Base-by-base conservation (phyloP, 1,140 invertebrate species). In the Ceratosolen fusciceps region DNA sequence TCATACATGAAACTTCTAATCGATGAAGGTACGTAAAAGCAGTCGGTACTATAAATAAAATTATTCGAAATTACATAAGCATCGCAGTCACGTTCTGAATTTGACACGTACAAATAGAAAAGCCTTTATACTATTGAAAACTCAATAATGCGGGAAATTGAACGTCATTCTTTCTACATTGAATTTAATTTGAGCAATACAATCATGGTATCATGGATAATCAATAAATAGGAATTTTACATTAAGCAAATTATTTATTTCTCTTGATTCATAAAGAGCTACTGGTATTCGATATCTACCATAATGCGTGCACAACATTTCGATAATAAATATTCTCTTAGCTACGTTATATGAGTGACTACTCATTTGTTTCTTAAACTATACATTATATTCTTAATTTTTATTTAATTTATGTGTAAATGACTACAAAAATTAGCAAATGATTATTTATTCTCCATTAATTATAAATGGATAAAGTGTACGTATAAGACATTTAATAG, bases 11-110 rank as follows among this genome's bases (percentile, higher is more conserved):
- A n/a, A 24, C 16, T 65, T 65, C 16, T n/a, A 65, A 65, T 65
- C 31, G 34, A 65, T 37, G 1, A 65, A 5, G 19, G 34, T n/a
- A n/a, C 5, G 34, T 7, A 21, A 21, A 37, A 65, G 19, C 21
- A 37, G 34, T 21, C 12, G 19, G 34, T 29, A 58, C 3, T 29
- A n/a, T 60, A 37, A n/a, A 65, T 65, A 65, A 65, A 65, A 21
- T 65, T 65, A 37, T 65, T 65, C 34, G 1, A 34, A 34, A 62
- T 31, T 62, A 62, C 60, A 62, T 62, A 34, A 62, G 31, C 16
- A 62, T 62, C 31, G 34, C 1, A 37, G 3, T 37, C 19, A 65
- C 31, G 31, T n/a, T 7, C 2, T 37, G 2, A 34, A 62, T 26
- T 62, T 16, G 24, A 29, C 58, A n/a, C n/a, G 14, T 1, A 14